Percentiles rank a stretch among this genome's conserved stretches.
phyloP scores from a whole-genome alignment of 2,888 invertebrate genomes.

The Agrochola lota region DNA sequence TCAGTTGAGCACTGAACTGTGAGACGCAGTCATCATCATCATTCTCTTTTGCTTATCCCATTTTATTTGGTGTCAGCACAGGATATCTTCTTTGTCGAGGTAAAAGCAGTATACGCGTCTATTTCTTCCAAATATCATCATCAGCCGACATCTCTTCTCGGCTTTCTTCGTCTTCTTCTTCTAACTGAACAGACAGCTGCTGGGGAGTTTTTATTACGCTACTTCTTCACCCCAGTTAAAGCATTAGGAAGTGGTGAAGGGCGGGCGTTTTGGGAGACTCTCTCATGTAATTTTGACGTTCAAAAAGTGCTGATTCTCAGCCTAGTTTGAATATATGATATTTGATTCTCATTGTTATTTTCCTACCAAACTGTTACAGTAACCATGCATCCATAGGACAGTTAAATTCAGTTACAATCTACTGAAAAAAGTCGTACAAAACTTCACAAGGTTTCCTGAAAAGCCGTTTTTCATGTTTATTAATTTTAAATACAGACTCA shows the following conservation, averaged over 20 bases:
- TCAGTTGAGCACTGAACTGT: no score
- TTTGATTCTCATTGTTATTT: background rate
- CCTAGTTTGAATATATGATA: no score
- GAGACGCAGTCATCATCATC: background rate
- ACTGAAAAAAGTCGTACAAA: background rate
- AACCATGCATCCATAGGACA: background rate
- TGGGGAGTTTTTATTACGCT: no score
- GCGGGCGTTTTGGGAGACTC: no score
- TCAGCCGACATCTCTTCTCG: background rate
- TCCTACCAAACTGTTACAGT: background rate
- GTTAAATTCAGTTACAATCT: background rate
- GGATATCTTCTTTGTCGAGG: background rate
- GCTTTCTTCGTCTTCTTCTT: no score
- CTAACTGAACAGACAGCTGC: no score
- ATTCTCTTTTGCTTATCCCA: background rate
- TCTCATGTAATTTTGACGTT: no score
- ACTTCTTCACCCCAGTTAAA: no score
- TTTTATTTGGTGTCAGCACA: background rate
- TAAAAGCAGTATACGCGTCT: background rate
- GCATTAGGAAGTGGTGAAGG: no score
- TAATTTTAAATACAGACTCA: constrained; percentile 13
- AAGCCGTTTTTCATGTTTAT: constrained; percentile 15
- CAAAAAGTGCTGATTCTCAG: no score
- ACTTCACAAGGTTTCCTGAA: constrained; percentile 5
- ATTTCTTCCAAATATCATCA: background rate